Percentiles rank a stretch among this genome's conserved stretches.
phyloP scores from a whole-genome alignment of 30 jellyfish, hydroid and myxozoan species.

The Aurelia sp. region DNA sequence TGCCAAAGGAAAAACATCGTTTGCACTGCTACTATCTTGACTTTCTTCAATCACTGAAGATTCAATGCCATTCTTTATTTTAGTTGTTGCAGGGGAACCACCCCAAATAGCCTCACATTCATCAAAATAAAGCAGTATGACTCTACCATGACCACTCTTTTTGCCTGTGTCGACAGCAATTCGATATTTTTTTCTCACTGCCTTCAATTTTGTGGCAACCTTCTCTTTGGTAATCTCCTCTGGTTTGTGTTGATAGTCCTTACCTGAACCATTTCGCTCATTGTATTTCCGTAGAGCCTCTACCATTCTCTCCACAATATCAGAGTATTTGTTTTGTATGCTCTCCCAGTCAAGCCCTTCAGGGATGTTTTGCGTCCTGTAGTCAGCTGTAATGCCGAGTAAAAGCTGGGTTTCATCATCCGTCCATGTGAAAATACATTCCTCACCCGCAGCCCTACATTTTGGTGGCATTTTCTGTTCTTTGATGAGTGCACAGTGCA shows the following conservation, averaged over 20 bases:
- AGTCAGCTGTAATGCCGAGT: constrained; percentile 47
- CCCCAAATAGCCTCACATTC: constrained; percentile 32
- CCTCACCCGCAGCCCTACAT: too few relatives aligned
- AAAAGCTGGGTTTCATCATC: constrained; percentile 22
- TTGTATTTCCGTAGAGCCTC: constrained; percentile 20
- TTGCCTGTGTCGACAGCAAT: constrained; percentile 43
- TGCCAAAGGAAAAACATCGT: too few relatives aligned
- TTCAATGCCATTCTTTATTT: too few relatives aligned
- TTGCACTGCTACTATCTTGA: too few relatives aligned
- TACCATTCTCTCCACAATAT: constrained; percentile 34
- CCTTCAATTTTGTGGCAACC: constrained; percentile 34
- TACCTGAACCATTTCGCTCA: constrained; percentile 33
- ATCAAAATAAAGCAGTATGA: constrained; percentile 10
- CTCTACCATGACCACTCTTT: constrained; percentile 55
- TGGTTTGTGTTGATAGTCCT: constrained; percentile 33
- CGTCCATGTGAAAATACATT: constrained; percentile 41
- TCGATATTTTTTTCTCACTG: constrained; percentile 8
- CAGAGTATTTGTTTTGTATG: constrained; percentile 32
- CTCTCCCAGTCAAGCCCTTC: constrained; percentile 58
- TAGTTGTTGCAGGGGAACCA: constrained; percentile 48
- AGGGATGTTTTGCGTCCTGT: constrained; percentile 17
- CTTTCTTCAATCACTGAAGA: constrained; percentile 15
- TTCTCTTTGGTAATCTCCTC: constrained; percentile 24
- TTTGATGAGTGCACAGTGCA: too few relatives aligned
- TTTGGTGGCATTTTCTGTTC: too few relatives aligned